Base-by-base conservation (phyloP, 1,140 invertebrate species). In the Ceratina australensis region DNA sequence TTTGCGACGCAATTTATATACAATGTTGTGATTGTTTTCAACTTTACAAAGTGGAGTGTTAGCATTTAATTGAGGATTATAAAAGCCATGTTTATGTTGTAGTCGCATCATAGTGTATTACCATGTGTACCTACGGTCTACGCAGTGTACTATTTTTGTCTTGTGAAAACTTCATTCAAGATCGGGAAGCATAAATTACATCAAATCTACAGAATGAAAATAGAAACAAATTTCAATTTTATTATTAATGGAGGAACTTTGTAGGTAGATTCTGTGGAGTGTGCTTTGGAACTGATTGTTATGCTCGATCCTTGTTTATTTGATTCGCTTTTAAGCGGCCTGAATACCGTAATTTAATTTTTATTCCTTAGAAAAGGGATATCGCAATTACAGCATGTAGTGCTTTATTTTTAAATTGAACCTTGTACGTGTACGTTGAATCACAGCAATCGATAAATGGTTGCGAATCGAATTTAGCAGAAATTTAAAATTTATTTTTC, bases 221-320 rank as follows among this genome's bases (percentile, higher is more conserved):
- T 33, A 42, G 24, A 0, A 5, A 18, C 49, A 72, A n/a, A 67
- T 16, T 74, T 63, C 50, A 56, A 77, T 52, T 1, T 60, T 65
- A 8, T 49, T 24, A 56, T 10, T 33, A 67, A 72, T 33, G 47
- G 68, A 63, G 50, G 26, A 74, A 82, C 50, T 83, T 84, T 80
- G 66, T 74, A 74, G 74, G 67, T 76, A 61, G 67, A 72, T 82
- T 59, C 81, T 79, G 63, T 64, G 42, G 47, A 72, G 61, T 64
- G 52, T 72, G 72, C 68, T 83, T 73, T 84, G 67, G 72, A 78
- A 72, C 24, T 22, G 57, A 73, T 33, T 13, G 72, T 69, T 59
- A 65, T 78, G 82, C 66, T 73, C 49, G 73, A 80, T 82, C 77
- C 47, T 64, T 24, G 47, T 80, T 80, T 52, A 74, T 83, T 75